phyloP scores from a whole-genome alignment of 2,113 vertebrate genomes.

The Brachionichthys hirsutus region DNA sequence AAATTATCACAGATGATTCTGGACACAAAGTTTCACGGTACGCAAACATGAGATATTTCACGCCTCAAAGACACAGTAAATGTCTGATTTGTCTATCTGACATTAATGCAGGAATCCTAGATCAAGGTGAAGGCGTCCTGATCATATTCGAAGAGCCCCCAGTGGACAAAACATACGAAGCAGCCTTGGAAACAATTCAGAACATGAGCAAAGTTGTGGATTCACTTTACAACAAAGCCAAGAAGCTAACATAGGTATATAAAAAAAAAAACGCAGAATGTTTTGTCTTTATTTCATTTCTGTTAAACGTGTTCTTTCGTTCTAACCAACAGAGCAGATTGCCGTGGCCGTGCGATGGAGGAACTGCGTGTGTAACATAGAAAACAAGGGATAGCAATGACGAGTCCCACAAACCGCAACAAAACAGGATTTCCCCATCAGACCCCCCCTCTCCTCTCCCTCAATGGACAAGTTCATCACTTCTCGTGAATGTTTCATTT shows the following conservation, averaged over 20 bases:
- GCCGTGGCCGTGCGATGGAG: slow-evolving; percentile 83
- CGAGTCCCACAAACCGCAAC: slow-evolving; percentile 79
- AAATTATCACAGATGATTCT: slow-evolving; percentile 99
- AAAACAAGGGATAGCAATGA: slow-evolving; percentile 63
- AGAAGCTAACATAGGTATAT: slow-evolving; percentile 99
- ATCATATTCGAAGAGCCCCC: slow-evolving; percentile 98
- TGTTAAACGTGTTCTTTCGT: background rate
- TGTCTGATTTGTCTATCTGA: background rate
- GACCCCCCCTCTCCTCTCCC: slow-evolving; percentile 81
- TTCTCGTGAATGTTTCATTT: slow-evolving; percentile 59
- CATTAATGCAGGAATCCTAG: slow-evolving; percentile 86
- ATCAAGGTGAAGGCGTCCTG: slow-evolving; percentile 97
- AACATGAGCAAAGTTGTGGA: slow-evolving; percentile 99
- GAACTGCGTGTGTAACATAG: slow-evolving; percentile 89
- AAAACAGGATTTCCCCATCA: slow-evolving; percentile 86
- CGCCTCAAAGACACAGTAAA: background rate
- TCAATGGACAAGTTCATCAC: slow-evolving; percentile 83
- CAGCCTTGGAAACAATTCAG: slow-evolving; percentile 98
- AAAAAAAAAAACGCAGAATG: background rate
- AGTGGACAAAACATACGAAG: slow-evolving; percentile 98
- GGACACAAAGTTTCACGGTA: slow-evolving; percentile 99
- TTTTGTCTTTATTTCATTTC: background rate
- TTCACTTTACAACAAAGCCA: slow-evolving; percentile 99
- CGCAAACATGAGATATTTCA: slow-evolving; percentile 14
- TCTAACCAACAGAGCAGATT: slow-evolving; percentile 78